Evolutionary conservation across 1,140 invertebrate species (phyloP).

Genomic region (Lordiphosa clarofinis): DNA sequence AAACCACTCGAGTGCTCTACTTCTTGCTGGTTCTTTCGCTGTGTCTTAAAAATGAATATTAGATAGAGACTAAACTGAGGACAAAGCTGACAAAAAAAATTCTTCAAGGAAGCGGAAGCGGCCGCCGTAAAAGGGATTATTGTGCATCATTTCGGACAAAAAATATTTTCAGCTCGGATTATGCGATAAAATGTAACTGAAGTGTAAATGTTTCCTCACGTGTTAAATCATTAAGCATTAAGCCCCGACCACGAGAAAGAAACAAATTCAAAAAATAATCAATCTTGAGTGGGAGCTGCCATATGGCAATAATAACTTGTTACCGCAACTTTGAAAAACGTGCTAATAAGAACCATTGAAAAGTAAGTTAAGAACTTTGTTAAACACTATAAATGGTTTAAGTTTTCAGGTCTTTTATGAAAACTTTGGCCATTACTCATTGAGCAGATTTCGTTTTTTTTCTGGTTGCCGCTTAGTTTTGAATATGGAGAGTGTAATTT

Average conservation of each 20-base stretch:
- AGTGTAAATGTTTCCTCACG: constrained; percentile 60
- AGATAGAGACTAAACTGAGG: constrained; percentile 45
- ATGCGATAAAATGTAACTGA: constrained; percentile 63
- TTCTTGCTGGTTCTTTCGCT: constrained; percentile 24
- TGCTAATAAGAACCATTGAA: constrained; percentile 23
- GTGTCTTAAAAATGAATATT: constrained; percentile 55
- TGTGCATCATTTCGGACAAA: constrained; percentile 44
- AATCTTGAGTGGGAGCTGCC: constrained; percentile 17
- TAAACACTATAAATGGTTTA: constrained; percentile 44
- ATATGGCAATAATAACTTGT: constrained; percentile 40
- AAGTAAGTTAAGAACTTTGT: constrained; percentile 23
- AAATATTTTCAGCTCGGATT: constrained; percentile 47
- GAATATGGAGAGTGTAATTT: too few relatives aligned
- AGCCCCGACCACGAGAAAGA: too few relatives aligned
- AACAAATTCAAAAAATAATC: too few relatives aligned
- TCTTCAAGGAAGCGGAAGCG: constrained; percentile 33
- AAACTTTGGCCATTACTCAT: constrained; percentile 64
- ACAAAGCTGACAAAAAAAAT: constrained; percentile 14
- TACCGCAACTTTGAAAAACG: constrained; percentile 18
- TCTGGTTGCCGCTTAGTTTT: too few relatives aligned
- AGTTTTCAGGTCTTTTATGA: constrained; percentile 32
- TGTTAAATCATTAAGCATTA: constrained; percentile 45
- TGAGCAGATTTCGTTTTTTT: constrained; percentile 11
- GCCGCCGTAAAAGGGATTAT: constrained; percentile 62
- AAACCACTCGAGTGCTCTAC: constrained; percentile 45